phyloP scores from a whole-genome alignment of 2,113 vertebrate genomes.

The Tetrao urogallus region DNA sequence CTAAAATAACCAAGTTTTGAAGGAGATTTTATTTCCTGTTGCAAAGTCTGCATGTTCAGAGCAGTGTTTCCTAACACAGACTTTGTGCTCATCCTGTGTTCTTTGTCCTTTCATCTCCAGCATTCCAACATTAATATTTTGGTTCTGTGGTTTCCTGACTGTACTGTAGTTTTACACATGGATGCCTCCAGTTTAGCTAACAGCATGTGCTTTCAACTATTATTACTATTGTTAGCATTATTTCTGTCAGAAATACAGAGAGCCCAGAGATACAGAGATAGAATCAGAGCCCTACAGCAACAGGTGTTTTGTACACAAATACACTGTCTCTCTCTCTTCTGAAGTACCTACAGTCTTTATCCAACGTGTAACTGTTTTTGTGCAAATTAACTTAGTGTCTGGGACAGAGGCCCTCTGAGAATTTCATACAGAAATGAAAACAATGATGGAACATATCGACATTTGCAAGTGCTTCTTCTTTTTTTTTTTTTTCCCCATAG shows the following conservation, averaged over 20 bases:
- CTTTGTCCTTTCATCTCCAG: constrained; percentile 15
- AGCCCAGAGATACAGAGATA: not conserved
- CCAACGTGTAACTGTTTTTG: not conserved
- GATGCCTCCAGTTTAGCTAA: constrained; percentile 5
- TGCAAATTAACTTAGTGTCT: not conserved
- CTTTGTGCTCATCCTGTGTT: not conserved
- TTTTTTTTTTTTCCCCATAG: not conserved
- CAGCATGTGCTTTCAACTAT: not conserved
- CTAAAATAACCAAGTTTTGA: not conserved
- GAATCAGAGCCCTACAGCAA: not conserved
- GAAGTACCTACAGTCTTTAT: not conserved
- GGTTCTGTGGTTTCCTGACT: not conserved
- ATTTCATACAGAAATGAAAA: not conserved
- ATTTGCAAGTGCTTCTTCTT: not conserved
- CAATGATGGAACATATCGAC: not conserved
- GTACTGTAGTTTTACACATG: not conserved
- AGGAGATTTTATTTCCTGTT: not conserved
- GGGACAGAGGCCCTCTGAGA: not conserved
- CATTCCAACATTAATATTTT: constrained; percentile 21
- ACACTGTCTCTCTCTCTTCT: not conserved
- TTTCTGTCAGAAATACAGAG: not conserved
- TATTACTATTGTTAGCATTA: not conserved
- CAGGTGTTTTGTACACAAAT: not conserved
- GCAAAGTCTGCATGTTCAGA: not conserved
- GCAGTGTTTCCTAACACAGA: not conserved